Percentiles rank a stretch among this genome's conserved stretches.
Evolutionary conservation across 2,888 invertebrate species (phyloP).

Genomic region (Apamea anceps): DNA sequence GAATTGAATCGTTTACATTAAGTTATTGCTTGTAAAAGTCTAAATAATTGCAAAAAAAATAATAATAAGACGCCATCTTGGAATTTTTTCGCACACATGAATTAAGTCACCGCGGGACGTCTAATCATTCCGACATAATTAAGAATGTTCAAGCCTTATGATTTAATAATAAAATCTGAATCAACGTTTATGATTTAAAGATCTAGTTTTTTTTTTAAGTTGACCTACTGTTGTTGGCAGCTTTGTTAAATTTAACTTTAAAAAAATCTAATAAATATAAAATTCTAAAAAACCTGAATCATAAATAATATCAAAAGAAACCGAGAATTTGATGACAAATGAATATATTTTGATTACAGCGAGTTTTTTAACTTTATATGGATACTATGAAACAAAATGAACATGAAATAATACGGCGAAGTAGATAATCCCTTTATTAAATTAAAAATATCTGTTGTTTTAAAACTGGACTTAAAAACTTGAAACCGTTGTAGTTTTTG

Average conservation of each 20-base stretch:
- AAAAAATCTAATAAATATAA: background rate
- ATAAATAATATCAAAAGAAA: background rate
- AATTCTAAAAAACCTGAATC: background rate
- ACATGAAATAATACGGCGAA: too few species aligned
- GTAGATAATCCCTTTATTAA: background rate
- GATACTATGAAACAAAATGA: background rate
- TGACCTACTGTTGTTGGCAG: slow-evolving; percentile 14
- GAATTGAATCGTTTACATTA: slow-evolving; percentile 60
- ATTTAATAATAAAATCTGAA: slow-evolving; percentile 39
- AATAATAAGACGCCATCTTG: slow-evolving; percentile 37
- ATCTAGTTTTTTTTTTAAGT: background rate
- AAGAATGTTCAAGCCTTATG: slow-evolving; percentile 33
- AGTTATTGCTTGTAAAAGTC: slow-evolving; percentile 69
- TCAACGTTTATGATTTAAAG: slow-evolving; percentile 1
- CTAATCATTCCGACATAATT: slow-evolving; percentile 53
- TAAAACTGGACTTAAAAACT: background rate
- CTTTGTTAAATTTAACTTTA: background rate
- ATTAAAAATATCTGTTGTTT: background rate
- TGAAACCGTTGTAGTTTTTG: slow-evolving; percentile 8
- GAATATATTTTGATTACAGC: background rate
- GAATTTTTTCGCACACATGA: slow-evolving; percentile 34
- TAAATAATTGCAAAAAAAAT: slow-evolving; percentile 56
- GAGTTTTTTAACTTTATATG: background rate
- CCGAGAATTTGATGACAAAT: background rate
- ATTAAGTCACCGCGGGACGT: slow-evolving; percentile 61